Conservation (phyloP, 1,140 invertebrate species). For the Halesus radiatus region DNA sequence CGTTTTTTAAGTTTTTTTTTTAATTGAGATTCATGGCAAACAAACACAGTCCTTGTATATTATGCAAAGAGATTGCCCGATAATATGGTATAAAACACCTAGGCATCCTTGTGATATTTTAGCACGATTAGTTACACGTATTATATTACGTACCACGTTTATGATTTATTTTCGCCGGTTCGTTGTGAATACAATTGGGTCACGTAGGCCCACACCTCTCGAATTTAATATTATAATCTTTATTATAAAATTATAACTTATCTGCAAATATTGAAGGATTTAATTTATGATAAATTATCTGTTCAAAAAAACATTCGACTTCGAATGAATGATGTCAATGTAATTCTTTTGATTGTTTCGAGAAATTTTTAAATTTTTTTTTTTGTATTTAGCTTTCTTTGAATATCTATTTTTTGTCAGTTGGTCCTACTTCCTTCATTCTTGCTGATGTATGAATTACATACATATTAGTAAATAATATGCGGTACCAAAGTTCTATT, state of each 20-base stretch:
- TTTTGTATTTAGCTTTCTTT: too few species aligned
- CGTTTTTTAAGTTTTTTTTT: neutral
- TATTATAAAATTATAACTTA: neutral
- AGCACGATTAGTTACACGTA: neutral
- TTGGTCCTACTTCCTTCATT: too few species aligned
- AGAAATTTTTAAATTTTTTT: too few species aligned
- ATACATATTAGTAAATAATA: too few species aligned
- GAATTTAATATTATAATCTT: neutral
- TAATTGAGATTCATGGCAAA: slow-evolving; percentile 26
- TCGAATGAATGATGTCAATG: too few species aligned
- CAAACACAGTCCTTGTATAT: slow-evolving; percentile 9
- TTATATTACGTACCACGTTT: neutral
- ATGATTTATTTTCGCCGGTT: slow-evolving; percentile 1
- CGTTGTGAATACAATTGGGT: slow-evolving; percentile 1
- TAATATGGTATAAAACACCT: slow-evolving; percentile 9
- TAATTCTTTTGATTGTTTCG: too few species aligned
- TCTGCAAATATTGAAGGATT: slow-evolving; percentile 15
- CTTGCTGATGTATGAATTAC: too few species aligned
- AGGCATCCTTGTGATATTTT: slow-evolving; percentile 22
- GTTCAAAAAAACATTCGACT: too few species aligned
- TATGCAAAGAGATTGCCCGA: slow-evolving; percentile 1
- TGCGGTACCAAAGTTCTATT: too few species aligned
- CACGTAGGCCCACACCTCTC: slow-evolving; percentile 1
- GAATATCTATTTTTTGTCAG: too few species aligned
- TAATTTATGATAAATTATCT: slow-evolving; percentile 5